Evolutionary conservation across 2,888 invertebrate species (phyloP).

Genomic region (Lochmaea capreae): DNA sequence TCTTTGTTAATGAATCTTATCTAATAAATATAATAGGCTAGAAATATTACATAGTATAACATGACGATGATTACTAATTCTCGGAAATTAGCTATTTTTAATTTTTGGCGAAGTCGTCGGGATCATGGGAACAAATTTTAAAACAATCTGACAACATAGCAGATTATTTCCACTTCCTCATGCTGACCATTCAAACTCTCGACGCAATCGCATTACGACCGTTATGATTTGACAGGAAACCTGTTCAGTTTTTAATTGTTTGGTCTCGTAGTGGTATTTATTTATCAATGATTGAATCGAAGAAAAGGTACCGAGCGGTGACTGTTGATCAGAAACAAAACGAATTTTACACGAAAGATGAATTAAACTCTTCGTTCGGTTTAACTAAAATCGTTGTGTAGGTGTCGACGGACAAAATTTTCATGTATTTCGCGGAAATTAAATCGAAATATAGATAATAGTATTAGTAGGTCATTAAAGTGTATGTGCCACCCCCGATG

Average conservation of each 20-base stretch:
- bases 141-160: conserved; percentile 9
- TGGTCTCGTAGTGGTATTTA: conserved; percentile 19
- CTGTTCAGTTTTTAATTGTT: conserved; percentile 26
- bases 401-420: conserved; percentile 3
- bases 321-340: neutral
- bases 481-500: conserved; percentile 42
- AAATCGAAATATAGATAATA: conserved; percentile 35
- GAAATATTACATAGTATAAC: too few relatives aligned
- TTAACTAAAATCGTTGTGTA: conserved; percentile 19
- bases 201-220: conserved; percentile 17
- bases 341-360: conserved; percentile 15
- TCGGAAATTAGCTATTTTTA: too few relatives aligned
- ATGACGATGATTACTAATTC: too few relatives aligned
- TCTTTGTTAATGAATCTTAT: too few relatives aligned
- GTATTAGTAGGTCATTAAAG: conserved; percentile 48
- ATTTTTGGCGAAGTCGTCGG: too few relatives aligned
- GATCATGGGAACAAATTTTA: neutral
- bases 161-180: conserved; percentile 3
- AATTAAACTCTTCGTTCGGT: conserved; percentile 21
- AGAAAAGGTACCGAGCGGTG: conserved; percentile 1
- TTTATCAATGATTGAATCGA: conserved; percentile 29
- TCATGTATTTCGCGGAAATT: conserved; percentile 30
- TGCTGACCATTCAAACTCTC: conserved; percentile 6
- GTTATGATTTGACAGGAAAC: conserved; percentile 32
- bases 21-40: too few relatives aligned